These are phyloP conservation scores for Peromyscus polionotus DNA, from an alignment of 2,113 vertebrate genomes.

Conservation along the genomic window DNA sequence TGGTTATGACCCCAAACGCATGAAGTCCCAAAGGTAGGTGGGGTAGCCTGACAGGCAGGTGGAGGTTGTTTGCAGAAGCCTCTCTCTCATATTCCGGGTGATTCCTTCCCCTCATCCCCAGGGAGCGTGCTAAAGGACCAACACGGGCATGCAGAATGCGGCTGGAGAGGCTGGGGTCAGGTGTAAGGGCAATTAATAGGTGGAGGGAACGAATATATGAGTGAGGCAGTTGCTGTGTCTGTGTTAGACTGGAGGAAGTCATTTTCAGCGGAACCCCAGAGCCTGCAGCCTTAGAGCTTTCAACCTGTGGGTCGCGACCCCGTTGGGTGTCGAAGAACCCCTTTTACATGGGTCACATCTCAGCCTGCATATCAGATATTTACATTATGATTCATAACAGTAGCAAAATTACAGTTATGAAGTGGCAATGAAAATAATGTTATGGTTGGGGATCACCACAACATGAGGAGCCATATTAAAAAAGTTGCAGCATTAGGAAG, in stretches of 20 bases:
- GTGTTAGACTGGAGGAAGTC: background rate
- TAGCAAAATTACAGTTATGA: background rate
- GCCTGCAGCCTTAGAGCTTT: background rate
- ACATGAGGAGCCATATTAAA: background rate
- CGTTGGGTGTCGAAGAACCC: background rate
- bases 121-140: background rate
- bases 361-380: background rate
- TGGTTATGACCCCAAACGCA: background rate
- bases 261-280: background rate
- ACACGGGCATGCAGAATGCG: background rate
- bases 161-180: background rate
- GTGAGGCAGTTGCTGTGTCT: background rate
- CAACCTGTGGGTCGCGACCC: background rate
- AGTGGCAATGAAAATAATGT: background rate
- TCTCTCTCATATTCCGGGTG: background rate
- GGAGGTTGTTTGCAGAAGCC: background rate
- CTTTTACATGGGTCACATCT: background rate
- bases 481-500: background rate
- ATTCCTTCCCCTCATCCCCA: background rate
- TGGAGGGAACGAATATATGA: background rate
- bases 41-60: background rate
- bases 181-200: background rate
- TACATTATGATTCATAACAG: background rate
- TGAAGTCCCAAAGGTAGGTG: accelerated
- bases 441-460: background rate